Conservation (phyloP, 1,140 invertebrate genomes). For the Centruroides vittatus region DNA sequence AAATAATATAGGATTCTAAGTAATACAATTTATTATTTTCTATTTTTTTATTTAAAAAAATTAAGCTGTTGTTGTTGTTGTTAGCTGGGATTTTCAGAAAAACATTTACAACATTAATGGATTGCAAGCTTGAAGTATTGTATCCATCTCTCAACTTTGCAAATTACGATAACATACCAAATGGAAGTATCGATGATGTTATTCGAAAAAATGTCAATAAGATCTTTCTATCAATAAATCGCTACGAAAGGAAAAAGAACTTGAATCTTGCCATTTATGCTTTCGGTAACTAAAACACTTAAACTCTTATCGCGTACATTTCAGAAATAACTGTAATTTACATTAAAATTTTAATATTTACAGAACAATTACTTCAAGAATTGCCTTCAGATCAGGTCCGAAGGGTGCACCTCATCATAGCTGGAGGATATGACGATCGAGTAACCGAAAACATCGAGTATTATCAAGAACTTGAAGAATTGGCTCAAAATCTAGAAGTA, state of each 20-base stretch:
- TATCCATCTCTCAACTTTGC: slow-evolving; percentile 83
- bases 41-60: no score
- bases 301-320: neutral
- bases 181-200: slow-evolving; percentile 35
- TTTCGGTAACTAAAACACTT: slow-evolving; percentile 43
- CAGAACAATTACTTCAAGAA: slow-evolving; percentile 22
- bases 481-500: slow-evolving; percentile 50
- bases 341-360: slow-evolving; percentile 2
- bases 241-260: slow-evolving; percentile 96
- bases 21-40: no score
- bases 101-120: slow-evolving; percentile 58
- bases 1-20: no score
- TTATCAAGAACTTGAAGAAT: slow-evolving; percentile 55
- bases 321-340: no score
- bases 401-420: slow-evolving; percentile 70
- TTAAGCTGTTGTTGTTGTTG: no score
- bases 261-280: slow-evolving; percentile 66
- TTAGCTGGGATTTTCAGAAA: slow-evolving; percentile 55
- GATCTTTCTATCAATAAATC: slow-evolving; percentile 85
- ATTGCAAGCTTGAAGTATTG: slow-evolving; percentile 55
- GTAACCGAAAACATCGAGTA: slow-evolving; percentile 81
- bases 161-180: slow-evolving; percentile 48
- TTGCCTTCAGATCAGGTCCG: slow-evolving; percentile 24
- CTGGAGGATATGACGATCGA: slow-evolving; percentile 88
- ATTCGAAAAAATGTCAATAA: slow-evolving; percentile 23